Evolutionary conservation across 2,113 vertebrate genomes (phyloP).

Genomic region (Hyaena hyaena): DNA sequence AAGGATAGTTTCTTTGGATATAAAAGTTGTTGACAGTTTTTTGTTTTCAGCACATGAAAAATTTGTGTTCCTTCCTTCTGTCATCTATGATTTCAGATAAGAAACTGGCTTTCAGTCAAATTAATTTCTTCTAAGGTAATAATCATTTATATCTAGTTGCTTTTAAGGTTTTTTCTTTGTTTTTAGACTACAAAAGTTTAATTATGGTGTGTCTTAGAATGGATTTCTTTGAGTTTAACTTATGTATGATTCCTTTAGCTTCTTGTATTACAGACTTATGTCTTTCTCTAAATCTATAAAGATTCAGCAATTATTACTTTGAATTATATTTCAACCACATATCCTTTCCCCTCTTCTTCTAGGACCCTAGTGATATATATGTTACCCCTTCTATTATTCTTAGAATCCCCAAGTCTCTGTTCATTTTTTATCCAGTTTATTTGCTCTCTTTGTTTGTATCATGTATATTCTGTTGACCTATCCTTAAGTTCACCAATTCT

Average conservation of each 20-base stretch:
- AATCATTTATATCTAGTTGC: not conserved
- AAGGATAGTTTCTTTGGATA: not conserved
- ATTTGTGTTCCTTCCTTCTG: not conserved
- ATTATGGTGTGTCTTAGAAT: not conserved
- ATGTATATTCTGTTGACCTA: not conserved
- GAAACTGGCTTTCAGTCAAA: not conserved
- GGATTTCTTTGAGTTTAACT: not conserved
- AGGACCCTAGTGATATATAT: not conserved
- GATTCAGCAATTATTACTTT: not conserved
- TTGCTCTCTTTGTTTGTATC: not conserved
- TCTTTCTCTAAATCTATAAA: not conserved
- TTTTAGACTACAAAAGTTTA: not conserved
- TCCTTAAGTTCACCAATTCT: not conserved
- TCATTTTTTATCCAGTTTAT: not conserved
- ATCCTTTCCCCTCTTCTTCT: not conserved
- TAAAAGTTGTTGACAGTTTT: not conserved
- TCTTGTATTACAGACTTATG: not conserved
- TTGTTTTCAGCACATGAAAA: not conserved
- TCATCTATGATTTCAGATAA: not conserved
- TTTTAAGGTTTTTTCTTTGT: not conserved
- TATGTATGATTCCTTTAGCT: not conserved
- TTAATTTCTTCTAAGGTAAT: not conserved
- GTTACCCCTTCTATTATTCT: not conserved
- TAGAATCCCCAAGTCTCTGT: not conserved
- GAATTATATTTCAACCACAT: not conserved